Conservation (phyloP, 2,113 vertebrate genomes). For the Dromaius novaehollandiae region DNA sequence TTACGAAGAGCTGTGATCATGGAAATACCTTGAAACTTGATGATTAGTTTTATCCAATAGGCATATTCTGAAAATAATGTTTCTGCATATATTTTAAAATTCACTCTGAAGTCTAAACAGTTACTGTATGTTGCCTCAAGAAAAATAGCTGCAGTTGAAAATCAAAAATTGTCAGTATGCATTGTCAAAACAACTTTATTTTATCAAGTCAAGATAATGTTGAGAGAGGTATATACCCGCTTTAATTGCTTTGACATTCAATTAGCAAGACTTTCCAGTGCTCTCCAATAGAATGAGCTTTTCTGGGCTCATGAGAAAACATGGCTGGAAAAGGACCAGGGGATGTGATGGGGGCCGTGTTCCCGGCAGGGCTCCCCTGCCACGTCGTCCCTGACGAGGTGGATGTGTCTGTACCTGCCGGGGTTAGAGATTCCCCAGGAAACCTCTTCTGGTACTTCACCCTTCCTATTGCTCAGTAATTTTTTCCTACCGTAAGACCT, state of each 20-base stretch:
- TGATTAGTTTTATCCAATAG: conserved; percentile 26
- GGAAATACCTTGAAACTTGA: conserved; percentile 1
- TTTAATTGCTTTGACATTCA: conserved; percentile 74
- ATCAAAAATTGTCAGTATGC: conserved; percentile 37
- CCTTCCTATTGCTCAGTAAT: neutral
- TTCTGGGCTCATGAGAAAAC: conserved; percentile 26
- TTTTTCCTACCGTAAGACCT: rapidly evolving
- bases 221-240: conserved; percentile 52
- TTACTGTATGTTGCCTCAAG: conserved; percentile 21
- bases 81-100: neutral
- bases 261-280: conserved; percentile 66
- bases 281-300: conserved; percentile 57
- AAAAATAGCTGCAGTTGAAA: conserved; percentile 22
- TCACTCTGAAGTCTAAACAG: neutral
- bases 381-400: neutral
- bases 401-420: rapidly evolving
- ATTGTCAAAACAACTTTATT: conserved; percentile 72
- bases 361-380: neutral
- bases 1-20: neutral
- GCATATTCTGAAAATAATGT: neutral
- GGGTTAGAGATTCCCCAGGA: neutral
- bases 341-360: neutral
- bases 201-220: conserved; percentile 67
- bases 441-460: neutral
- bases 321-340: conserved; percentile 22